Conservation (phyloP, 2,113 vertebrate genomes). For the Amphiprion percula region DNA sequence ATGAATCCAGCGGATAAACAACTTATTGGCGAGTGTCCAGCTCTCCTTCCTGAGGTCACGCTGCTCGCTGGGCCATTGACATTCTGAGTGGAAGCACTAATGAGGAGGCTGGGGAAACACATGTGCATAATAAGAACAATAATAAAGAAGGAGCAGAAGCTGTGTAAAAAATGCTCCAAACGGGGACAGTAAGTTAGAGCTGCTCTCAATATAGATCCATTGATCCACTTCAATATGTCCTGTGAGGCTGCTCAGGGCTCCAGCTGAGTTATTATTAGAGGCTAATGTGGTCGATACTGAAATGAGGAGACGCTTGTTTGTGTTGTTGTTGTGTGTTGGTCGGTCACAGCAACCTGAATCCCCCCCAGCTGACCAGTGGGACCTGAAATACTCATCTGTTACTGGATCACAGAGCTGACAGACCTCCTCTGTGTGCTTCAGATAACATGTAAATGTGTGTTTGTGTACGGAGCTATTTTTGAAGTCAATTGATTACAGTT, state of each 20-base stretch:
- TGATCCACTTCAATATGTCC: constrained; percentile 52
- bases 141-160: neutral
- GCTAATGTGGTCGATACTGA: constrained; percentile 30
- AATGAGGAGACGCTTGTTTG: neutral
- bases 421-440: constrained; percentile 29
- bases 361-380: constrained; percentile 15
- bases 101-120: constrained; percentile 29
- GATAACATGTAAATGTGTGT: neutral
- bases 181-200: neutral
- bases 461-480: constrained; percentile 24
- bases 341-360: constrained; percentile 19
- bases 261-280: constrained; percentile 59
- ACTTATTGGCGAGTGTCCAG: neutral
- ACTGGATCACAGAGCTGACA: neutral
- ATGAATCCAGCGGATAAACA: neutral
- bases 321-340: neutral
- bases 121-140: neutral
- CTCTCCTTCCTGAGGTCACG: constrained; percentile 12
- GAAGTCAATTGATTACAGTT: constrained; percentile 20
- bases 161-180: neutral
- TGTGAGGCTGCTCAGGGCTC: constrained; percentile 25
- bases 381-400: neutral
- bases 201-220: constrained; percentile 32
- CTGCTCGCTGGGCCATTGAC: constrained; percentile 22
- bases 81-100: constrained; percentile 18